Conservation (phyloP, 2,888 invertebrate species). For the Sphecodes monilicornis region DNA sequence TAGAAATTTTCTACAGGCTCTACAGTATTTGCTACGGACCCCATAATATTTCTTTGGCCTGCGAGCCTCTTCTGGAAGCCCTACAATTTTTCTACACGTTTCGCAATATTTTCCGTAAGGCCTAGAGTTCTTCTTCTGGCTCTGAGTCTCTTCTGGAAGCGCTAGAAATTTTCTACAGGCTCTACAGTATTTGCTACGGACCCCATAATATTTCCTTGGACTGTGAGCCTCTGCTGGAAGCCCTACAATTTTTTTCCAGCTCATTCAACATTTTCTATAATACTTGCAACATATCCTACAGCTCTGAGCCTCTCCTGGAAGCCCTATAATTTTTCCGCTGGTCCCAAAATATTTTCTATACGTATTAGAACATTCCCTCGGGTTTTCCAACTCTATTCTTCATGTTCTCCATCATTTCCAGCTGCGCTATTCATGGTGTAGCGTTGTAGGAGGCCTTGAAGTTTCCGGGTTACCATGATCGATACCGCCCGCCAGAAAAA, state of each 20-base stretch:
- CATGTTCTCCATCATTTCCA: neutral
- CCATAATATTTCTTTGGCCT: too few species aligned
- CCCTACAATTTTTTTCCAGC: neutral
- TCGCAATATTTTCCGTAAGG: too few species aligned
- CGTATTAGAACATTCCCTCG: neutral
- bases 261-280: too few species aligned
- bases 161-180: neutral
- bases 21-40: too few species aligned
- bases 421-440: neutral
- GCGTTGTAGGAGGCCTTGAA: neutral
- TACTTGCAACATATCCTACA: neutral
- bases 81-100: too few species aligned
- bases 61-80: too few species aligned
- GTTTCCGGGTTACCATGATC: constrained; percentile 26
- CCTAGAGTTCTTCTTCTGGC: neutral
- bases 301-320: neutral
- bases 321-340: neutral
- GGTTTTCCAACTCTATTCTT: neutral
- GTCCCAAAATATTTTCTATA: neutral
- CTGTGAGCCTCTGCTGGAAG: neutral
- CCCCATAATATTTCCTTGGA: too few species aligned
- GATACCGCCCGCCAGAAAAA: constrained; percentile 41
- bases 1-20: too few species aligned
- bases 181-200: too few species aligned
- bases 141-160: neutral